phyloP scores from a whole-genome alignment of 1,140 invertebrate genomes.

The Ceratosolen fusciceps region DNA sequence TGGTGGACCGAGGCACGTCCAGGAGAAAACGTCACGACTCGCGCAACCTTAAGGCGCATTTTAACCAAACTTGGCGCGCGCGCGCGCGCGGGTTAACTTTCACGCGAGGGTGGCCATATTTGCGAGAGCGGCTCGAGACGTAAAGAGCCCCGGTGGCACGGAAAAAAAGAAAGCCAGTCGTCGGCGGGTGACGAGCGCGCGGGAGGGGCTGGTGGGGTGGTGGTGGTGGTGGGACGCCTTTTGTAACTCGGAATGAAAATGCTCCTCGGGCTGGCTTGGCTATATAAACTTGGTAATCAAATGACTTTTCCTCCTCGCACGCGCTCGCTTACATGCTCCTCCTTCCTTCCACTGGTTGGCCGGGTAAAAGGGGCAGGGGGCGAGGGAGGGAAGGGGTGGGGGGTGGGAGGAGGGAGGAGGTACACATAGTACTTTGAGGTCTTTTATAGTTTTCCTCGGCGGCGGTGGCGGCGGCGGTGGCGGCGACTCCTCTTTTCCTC shows the following conservation, averaged over 20 bases:
- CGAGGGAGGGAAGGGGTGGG: too few relatives aligned
- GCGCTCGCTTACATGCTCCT: background rate
- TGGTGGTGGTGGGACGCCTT: background rate
- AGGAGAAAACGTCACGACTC: conserved; percentile 34
- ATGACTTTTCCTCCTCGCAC: conserved; percentile 28
- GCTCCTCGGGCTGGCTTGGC: background rate
- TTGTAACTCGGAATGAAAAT: conserved; percentile 17
- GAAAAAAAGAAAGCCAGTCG: background rate
- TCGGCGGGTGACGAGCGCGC: too few relatives aligned
- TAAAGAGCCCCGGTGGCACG: background rate
- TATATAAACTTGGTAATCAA: conserved; percentile 44
- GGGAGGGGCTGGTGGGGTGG: background rate
- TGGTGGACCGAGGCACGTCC: conserved; percentile 10
- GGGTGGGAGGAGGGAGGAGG: too few relatives aligned
- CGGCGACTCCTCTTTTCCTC: background rate
- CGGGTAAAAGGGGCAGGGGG: too few relatives aligned
- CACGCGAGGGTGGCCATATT: conserved; percentile 51
- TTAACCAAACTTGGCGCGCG: conserved; percentile 54
- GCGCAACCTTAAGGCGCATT: conserved; percentile 43
- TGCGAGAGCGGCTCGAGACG: background rate
- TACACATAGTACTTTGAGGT: conserved; percentile 4
- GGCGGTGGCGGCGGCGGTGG: too few relatives aligned
- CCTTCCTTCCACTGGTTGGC: too few relatives aligned
- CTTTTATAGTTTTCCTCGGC: conserved; percentile 32
- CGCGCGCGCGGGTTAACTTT: conserved; percentile 52